Evolutionary conservation across 2,888 invertebrate species (phyloP), one percentile per base, ranked within the genome.

Genomic region (Harpagoxenus sublaevis): DNA sequence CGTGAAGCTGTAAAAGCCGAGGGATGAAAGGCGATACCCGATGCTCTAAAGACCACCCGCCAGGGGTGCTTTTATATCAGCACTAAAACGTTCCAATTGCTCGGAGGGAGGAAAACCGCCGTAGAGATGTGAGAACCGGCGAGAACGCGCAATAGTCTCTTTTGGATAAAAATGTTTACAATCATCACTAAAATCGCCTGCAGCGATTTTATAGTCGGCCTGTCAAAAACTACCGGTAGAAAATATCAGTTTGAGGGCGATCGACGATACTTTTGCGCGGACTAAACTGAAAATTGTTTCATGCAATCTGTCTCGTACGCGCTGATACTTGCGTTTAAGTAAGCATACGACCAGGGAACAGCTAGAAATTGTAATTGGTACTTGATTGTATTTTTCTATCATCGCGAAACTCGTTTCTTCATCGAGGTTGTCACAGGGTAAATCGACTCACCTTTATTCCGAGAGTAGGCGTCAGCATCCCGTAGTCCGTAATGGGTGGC

Each of bases 401-500:
- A 51, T 71, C 55, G 6, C n/a, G 18, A 71, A 23, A 60, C n/a
- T 48, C 45, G 28, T 18, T 81, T 70, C 45, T 79, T 63, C 28
- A 6, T 39, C 45, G 45, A 48, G 35, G 2, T 48, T 48, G 12
- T 18, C 71, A 35, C 18, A 60, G 55, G 55, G 0, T 48, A 60
- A 70, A 71, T 71, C 74, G 83, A 91, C 94, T 93, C 91, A 95
- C 95, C 95, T 95, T 95, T 90, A 95, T 94, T 89, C 95, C 95
- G 86, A 95, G 94, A 87, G 95, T 94, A 31, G 95, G 95, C 75
- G 95, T 92, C 87, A 95, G 91, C 93, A 95, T 95, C 88, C 95
- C 94, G 92, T 95, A 95, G 92, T 95, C 95, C 89, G 94, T 94
- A 75, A 95, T 92, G 83, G 94, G 91, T 85, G 94, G 94, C 92